Conservation (phyloP, 2,888 invertebrate species). For the Fragum whitleyi region DNA sequence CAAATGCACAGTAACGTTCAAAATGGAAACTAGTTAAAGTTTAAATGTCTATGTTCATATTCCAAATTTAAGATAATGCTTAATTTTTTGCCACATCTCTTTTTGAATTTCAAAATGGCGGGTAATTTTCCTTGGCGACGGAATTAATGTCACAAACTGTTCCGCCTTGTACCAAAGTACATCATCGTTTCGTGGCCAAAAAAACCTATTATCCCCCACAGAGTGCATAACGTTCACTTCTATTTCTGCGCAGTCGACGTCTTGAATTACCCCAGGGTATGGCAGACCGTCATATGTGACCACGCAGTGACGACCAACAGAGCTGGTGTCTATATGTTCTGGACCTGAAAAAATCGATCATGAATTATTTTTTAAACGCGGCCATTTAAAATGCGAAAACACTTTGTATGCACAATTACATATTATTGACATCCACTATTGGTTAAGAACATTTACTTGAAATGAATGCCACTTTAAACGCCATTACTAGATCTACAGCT, state of each 20-base stretch:
- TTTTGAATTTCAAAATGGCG: conserved; percentile 5
- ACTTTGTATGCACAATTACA: no score
- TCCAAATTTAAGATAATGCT: background rate
- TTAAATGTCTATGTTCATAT: background rate
- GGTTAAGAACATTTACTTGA: no score
- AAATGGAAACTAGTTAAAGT: background rate
- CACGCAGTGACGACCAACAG: conserved; percentile 31
- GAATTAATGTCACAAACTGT: conserved; percentile 3
- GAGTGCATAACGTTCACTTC: conserved; percentile 30
- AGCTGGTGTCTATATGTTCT: conserved; percentile 42
- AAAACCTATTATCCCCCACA: conserved; percentile 13
- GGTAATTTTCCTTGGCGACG: background rate
- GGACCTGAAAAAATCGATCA: background rate
- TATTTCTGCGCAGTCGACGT: conserved; percentile 39
- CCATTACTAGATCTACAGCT: no score
- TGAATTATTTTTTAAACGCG: background rate
- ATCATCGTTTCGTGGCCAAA: conserved; percentile 10
- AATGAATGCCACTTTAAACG: no score
- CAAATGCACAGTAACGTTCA: background rate
- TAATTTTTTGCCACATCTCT: background rate
- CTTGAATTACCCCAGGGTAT: conserved; percentile 44
- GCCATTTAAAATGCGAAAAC: background rate
- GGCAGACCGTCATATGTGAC: conserved; percentile 40
- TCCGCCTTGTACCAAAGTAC: conserved; percentile 13
- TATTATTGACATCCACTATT: no score